Conservation (phyloP, 2,888 invertebrate species). For the Melanostoma mellinum region DNA sequence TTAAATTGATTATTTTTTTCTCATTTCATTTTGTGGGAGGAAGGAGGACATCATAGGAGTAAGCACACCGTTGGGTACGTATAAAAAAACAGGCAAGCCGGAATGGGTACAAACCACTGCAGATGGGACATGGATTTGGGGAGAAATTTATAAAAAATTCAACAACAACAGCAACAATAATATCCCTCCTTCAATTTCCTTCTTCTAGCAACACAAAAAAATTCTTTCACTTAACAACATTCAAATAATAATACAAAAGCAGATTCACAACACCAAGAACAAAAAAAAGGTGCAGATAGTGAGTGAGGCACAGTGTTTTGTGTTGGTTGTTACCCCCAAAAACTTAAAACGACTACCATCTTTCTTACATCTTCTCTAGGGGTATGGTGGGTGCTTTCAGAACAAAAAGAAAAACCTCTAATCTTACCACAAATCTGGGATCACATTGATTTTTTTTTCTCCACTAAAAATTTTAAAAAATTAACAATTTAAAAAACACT, state of each 20-base stretch:
- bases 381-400: conserved; percentile 23
- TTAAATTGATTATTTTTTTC: conserved; percentile 29
- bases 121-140: not conserved
- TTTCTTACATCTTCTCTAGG: not conserved
- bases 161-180: no score
- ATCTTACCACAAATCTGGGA: conserved; percentile 52
- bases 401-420: conserved; percentile 6
- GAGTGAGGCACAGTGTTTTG: no score
- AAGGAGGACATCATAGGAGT: conserved; percentile 3
- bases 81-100: not conserved
- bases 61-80: not conserved
- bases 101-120: not conserved
- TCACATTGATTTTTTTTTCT: conserved; percentile 20
- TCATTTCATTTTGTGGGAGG: not conserved
- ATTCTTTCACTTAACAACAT: no score
- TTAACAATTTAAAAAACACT: conserved; percentile 25
- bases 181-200: no score
- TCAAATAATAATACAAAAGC: no score
- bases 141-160: no score
- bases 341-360: no score
- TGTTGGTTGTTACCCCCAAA: no score
- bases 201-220: no score
- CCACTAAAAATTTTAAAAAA: conserved; percentile 36
- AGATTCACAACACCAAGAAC: no score
- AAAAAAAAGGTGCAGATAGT: no score